Evolutionary conservation across 2,797 vertebrate species (phyloP).

Genomic region (Enteromius anoplus): DNA sequence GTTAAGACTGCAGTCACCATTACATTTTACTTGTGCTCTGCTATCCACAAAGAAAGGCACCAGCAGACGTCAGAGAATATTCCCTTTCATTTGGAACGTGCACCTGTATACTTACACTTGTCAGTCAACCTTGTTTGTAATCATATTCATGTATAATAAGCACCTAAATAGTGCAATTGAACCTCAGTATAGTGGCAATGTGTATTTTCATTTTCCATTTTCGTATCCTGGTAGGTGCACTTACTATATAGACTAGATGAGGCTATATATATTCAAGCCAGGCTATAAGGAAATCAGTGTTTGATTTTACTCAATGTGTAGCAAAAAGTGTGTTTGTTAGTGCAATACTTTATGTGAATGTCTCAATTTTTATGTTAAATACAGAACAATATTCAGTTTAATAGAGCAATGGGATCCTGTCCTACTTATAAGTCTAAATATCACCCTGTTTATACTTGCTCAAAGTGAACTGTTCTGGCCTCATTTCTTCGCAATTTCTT

Average conservation of each 20-base stretch:
- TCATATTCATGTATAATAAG: conserved; percentile 23
- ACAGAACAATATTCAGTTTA: not conserved
- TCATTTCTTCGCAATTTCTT: not conserved
- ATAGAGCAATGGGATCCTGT: not conserved
- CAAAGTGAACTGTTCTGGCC: not conserved
- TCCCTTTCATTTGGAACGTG: not conserved
- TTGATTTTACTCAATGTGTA: not conserved
- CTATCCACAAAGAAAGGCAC: conserved; percentile 5
- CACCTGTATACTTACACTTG: conserved; percentile 14
- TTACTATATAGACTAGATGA: not conserved
- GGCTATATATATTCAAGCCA: not conserved
- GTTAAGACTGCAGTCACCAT: not conserved
- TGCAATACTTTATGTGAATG: not conserved
- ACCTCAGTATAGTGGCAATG: not conserved
- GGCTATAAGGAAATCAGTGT: not conserved
- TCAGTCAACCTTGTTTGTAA: conserved; percentile 7
- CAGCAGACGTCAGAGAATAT: not conserved
- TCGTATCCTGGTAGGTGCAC: not conserved
- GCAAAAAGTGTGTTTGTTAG: not conserved
- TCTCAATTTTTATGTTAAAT: not conserved
- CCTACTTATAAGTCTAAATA: not conserved
- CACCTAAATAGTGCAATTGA: not conserved
- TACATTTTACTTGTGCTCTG: not conserved
- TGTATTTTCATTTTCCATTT: not conserved
- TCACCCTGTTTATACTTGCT: not conserved